Evolutionary conservation across 2,113 vertebrate genomes (phyloP), one percentile per base, ranked within the genome.

Genomic region (Hippocampus guttulatus): DNA sequence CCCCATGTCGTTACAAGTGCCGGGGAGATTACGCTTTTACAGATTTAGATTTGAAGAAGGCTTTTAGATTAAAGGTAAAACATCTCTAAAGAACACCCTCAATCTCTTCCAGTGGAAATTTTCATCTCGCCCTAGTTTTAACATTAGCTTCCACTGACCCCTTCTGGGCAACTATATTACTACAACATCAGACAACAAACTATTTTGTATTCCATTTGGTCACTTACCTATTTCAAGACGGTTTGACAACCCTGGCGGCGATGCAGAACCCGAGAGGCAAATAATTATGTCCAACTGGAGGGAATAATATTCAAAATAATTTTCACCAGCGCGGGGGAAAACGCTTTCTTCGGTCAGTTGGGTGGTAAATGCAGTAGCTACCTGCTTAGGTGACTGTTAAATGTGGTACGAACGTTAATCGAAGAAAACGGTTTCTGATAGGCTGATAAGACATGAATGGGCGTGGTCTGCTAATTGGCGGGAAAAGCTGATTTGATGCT

Each of bases 151-250:
- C 75, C 74, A 82, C 79, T 84, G 85, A 67, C 18, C 79, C 75
- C 23, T 75, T 21, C 71, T 84, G 90, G 85, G 33, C 41, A 81
- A 27, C 75, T 54, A 1, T 5, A 40, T 71, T 81, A 88, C 23
- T 83, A 52, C 84, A 82, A 3, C 2, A 30, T 25, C 20, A 45
- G 15, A 2, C 58, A 30, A 30, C 27, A 61, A 38, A 38, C 5
- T 38, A 3, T 47, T 45, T 65, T n/a, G 21, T 7, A 21, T 12
- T 18, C 21, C 40, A 25, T 64, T 43, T 64, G 21, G 11, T 25
- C 5, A 43, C 62, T 1, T 64, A 12, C 21, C 62, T 23, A 15
- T 12, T 43, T 43, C 11, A 5, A 16, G 2, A 45, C 14, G 16
- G 15, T 55, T 65, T 12, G 0, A 27, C 40, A 21, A 47, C 27